phyloP scores from a whole-genome alignment of 1,140 invertebrate genomes.

The Calephelis nemesis region DNA sequence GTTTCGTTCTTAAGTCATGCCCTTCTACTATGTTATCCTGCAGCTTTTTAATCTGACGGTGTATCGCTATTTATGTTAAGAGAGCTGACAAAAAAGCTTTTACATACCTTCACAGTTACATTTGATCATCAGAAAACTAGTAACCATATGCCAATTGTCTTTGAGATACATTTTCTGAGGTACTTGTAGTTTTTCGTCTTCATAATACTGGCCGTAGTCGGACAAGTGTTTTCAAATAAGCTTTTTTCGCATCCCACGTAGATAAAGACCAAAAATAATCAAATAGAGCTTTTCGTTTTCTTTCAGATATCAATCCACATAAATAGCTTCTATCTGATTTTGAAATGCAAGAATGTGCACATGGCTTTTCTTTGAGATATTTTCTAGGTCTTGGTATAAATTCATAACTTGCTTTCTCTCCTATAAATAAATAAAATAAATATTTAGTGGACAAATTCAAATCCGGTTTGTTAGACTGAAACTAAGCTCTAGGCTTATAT shows the following conservation, averaged over 20 bases:
- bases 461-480: too few species aligned
- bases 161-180: background rate
- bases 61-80: background rate
- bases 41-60: background rate
- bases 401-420: too few species aligned
- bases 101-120: background rate
- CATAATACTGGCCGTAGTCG: background rate
- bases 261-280: background rate
- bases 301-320: background rate
- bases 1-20: too few species aligned
- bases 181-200: background rate
- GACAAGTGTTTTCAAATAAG: too few species aligned
- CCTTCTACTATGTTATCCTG: too few species aligned
- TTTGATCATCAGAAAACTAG: background rate
- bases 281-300: background rate
- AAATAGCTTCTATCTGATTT: background rate
- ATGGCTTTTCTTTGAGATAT: too few species aligned
- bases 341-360: too few species aligned
- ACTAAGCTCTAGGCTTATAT: too few species aligned
- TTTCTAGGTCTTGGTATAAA: too few species aligned
- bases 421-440: too few species aligned
- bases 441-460: too few species aligned
- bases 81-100: background rate
- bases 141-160: constrained; percentile 2
- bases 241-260: background rate